Percentiles rank a stretch among this genome's conserved stretches.
Evolutionary conservation across 2,113 vertebrate species (phyloP).

Genomic region (Leucosticte australis): DNA sequence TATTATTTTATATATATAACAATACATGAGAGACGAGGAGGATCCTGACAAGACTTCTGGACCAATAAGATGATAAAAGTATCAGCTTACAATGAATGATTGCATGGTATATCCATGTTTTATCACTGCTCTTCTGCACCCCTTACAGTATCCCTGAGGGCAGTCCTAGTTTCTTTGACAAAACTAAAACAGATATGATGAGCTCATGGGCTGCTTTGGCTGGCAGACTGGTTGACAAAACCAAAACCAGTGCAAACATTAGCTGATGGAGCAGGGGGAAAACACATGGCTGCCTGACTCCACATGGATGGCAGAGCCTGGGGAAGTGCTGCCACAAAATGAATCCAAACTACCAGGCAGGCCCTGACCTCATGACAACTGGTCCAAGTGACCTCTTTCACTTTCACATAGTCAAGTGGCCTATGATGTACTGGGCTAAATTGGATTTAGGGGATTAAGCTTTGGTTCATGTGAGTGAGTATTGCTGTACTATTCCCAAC

Average conservation of each 20-base stretch:
- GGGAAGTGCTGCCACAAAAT: background rate
- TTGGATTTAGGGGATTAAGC: background rate
- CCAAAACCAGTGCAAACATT: background rate
- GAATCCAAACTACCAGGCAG: background rate
- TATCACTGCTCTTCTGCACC: background rate
- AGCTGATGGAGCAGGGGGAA: rapidly evolving
- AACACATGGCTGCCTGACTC: rapidly evolving
- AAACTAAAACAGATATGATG: background rate
- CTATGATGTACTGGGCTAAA: background rate
- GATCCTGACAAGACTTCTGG: background rate
- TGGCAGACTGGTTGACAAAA: background rate
- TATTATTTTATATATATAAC: background rate
- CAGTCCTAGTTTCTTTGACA: background rate
- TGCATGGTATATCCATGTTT: background rate
- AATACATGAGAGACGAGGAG: background rate
- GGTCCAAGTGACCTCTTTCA: background rate
- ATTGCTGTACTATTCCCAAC: background rate
- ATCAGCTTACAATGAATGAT: background rate
- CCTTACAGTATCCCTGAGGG: background rate
- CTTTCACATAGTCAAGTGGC: too few species aligned
- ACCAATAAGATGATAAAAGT: background rate
- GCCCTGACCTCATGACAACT: background rate
- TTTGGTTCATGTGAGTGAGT: background rate
- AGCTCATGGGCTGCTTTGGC: background rate
- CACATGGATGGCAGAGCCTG: background rate